Conservation (phyloP, 2,888 invertebrate genomes). For the Sinelater perroti region DNA sequence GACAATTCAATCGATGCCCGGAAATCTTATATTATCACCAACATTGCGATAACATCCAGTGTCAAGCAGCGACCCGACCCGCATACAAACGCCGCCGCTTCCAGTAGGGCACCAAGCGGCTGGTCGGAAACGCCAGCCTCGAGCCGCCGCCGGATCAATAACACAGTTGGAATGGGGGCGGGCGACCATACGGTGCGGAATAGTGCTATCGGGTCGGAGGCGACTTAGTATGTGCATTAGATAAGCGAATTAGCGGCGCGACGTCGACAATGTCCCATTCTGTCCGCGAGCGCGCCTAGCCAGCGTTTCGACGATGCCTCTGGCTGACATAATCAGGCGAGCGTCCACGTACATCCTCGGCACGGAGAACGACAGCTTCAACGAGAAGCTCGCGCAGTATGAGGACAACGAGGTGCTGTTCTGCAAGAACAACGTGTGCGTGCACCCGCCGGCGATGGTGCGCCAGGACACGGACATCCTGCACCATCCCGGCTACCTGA, state of each 20-base stretch:
- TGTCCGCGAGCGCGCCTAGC: no score
- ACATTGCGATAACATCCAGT: constrained; percentile 1
- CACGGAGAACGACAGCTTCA: constrained; percentile 64
- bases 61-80: neutral
- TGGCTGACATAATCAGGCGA: constrained; percentile 78
- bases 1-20: neutral
- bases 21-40: neutral
- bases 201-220: constrained; percentile 38
- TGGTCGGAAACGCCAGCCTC: neutral
- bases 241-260: constrained; percentile 22
- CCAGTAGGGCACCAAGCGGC: no score
- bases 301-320: constrained; percentile 68
- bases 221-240: constrained; percentile 36
- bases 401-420: constrained; percentile 87
- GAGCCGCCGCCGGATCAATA: constrained; percentile 35
- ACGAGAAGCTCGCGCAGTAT: constrained; percentile 69
- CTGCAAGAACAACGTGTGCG: constrained; percentile 97
- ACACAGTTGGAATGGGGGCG: constrained; percentile 39
- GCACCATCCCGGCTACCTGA: constrained; percentile 93
- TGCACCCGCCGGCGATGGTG: constrained; percentile 89
- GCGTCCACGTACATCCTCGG: constrained; percentile 84
- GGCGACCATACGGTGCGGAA: constrained; percentile 32
- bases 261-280: constrained; percentile 6
- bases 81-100: no score
- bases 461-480: constrained; percentile 84